phyloP scores from a whole-genome alignment of 2,113 vertebrate genomes.

The Zingel zingel region DNA sequence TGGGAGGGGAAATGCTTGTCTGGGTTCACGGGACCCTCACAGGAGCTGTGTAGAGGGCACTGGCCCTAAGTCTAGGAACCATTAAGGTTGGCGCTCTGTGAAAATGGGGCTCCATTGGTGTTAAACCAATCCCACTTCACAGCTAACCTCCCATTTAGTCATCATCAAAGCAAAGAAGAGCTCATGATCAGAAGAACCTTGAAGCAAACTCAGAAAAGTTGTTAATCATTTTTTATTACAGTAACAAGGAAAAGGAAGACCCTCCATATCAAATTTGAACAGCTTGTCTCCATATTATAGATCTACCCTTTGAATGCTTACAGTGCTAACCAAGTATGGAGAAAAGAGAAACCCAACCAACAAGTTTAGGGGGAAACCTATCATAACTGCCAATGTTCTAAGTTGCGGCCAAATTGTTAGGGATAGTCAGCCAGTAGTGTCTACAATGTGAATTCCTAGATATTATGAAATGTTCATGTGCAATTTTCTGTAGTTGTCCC shows the following conservation, averaged over 20 bases:
- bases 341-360: not conserved
- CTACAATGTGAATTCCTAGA: too few species aligned
- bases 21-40: slow-evolving; percentile 78
- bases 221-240: not conserved
- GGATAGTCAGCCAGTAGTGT: too few species aligned
- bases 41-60: slow-evolving; percentile 76
- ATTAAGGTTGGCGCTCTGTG: slow-evolving; percentile 55
- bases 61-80: slow-evolving; percentile 62
- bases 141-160: slow-evolving; percentile 64
- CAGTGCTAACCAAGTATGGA: not conserved
- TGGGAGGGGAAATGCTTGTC: slow-evolving; percentile 81
- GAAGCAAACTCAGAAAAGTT: slow-evolving; percentile 5
- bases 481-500: too few species aligned
- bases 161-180: slow-evolving; percentile 61
- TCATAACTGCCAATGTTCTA: too few species aligned
- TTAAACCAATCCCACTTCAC: slow-evolving; percentile 77
- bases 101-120: slow-evolving; percentile 58
- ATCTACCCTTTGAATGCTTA: not conserved
- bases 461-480: too few species aligned
- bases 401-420: too few species aligned
- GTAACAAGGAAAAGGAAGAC: not conserved
- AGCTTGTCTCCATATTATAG: slow-evolving; percentile 10
- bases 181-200: slow-evolving; percentile 29
- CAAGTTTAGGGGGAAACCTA: too few species aligned
- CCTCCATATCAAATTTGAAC: slow-evolving; percentile 28